Conservation (phyloP, 2,888 invertebrate genomes). For the Cremastinae sp. region DNA sequence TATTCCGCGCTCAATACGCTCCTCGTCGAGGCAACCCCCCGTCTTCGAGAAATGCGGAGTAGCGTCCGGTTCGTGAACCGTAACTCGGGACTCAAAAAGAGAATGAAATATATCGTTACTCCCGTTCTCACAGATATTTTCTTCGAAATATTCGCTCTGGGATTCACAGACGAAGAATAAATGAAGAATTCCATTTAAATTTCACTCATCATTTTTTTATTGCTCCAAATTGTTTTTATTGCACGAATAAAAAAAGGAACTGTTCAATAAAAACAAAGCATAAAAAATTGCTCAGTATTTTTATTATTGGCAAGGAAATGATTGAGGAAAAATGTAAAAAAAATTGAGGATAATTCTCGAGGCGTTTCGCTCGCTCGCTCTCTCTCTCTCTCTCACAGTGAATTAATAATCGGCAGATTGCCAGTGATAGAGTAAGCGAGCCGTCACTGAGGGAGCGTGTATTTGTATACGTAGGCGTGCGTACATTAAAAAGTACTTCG, state of each 20-base stretch:
- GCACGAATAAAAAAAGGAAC: too few species aligned
- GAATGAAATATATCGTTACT: too few species aligned
- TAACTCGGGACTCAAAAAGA: slow-evolving; percentile 10
- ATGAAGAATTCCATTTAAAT: too few species aligned
- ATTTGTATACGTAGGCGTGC: slow-evolving; percentile 34
- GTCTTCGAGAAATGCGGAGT: slow-evolving; percentile 54
- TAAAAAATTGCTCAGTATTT: too few species aligned
- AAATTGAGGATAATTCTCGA: slow-evolving; percentile 33
- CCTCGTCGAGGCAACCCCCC: slow-evolving; percentile 36
- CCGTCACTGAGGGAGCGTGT: slow-evolving; percentile 27
- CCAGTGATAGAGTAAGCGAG: slow-evolving; percentile 69
- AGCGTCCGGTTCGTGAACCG: slow-evolving; percentile 53
- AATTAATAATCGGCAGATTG: slow-evolving; percentile 79
- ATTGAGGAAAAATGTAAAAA: too few species aligned
- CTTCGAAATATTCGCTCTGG: too few species aligned
- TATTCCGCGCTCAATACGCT: slow-evolving; percentile 1
- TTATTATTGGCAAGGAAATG: too few species aligned
- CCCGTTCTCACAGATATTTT: too few species aligned
- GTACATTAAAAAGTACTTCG: slow-evolving; percentile 42
- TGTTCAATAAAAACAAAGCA: too few species aligned
- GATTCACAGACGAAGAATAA: too few species aligned
- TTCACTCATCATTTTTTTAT: too few species aligned
- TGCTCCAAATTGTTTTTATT: too few species aligned
- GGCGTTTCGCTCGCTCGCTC: slow-evolving; percentile 59
- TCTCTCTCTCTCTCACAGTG: slow-evolving; percentile 62